These are phyloP conservation scores for Globicephala melas DNA, from an alignment of 2,113 vertebrate species.

Conservation along the genomic window DNA sequence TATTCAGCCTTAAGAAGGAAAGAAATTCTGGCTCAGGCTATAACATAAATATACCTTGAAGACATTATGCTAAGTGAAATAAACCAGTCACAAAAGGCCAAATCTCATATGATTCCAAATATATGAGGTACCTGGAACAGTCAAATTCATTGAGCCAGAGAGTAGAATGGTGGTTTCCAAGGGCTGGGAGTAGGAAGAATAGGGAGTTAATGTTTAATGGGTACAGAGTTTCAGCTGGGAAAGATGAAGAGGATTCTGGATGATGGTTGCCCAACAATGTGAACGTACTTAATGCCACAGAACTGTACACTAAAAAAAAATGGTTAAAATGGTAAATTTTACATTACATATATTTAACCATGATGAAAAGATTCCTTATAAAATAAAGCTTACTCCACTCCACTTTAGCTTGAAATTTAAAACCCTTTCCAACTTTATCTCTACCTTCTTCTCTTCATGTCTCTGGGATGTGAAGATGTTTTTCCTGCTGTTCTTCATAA, in stretches of 20 bases:
- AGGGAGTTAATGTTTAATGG: background rate
- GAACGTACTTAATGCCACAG: background rate
- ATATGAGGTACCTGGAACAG: background rate
- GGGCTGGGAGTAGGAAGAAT: background rate
- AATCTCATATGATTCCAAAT: background rate
- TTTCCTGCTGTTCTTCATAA: background rate
- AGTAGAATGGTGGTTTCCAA: background rate
- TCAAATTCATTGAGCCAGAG: background rate
- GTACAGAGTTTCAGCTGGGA: background rate
- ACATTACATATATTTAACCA: background rate
- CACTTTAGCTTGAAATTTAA: background rate
- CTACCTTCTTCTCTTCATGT: background rate
- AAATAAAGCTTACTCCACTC: background rate
- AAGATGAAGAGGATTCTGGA: background rate
- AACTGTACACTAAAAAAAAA: background rate
- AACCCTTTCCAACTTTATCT: background rate
- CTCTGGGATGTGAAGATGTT: background rate
- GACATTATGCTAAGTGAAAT: background rate
- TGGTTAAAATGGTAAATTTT: background rate
- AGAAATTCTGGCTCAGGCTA: background rate
- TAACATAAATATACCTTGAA: background rate
- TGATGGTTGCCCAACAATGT: background rate
- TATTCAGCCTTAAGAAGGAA: background rate
- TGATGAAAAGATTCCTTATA: background rate
- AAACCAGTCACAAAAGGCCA: background rate